These are phyloP conservation scores for Tachystola acroxantha DNA, from an alignment of 2,888 invertebrate genomes.

Conservation along the genomic window DNA sequence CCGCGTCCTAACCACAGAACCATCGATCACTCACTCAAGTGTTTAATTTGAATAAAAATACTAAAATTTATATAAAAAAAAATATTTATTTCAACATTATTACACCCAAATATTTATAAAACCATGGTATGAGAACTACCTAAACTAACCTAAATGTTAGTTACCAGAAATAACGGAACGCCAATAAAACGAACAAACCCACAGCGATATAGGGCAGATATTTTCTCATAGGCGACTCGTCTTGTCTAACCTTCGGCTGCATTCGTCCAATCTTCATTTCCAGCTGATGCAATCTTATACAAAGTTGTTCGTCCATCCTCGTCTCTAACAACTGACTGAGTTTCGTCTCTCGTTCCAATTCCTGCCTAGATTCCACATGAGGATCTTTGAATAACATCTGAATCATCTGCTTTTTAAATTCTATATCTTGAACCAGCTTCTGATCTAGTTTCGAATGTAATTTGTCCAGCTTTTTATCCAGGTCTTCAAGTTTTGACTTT, in stretches of 20 bases:
- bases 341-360: neutral
- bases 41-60: no score
- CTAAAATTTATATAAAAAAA: no score
- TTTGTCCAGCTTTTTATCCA: neutral
- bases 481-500: neutral
- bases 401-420: neutral
- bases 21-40: no score
- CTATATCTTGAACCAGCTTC: neutral
- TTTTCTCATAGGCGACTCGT: neutral
- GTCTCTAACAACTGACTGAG: no score
- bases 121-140: no score
- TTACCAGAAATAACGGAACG: no score
- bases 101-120: no score
- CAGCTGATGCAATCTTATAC: neutral
- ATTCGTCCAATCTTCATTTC: neutral
- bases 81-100: no score
- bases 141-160: no score
- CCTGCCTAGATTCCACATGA: no score
- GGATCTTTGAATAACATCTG: neutral
- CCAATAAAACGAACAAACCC: neutral
- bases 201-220: neutral
- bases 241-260: no score
- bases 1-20: no score
- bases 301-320: neutral
- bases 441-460: neutral